Evolutionary conservation across 2,797 vertebrate genomes (phyloP), one percentile per base, ranked within the genome.

Genomic region (Pterois miles): DNA sequence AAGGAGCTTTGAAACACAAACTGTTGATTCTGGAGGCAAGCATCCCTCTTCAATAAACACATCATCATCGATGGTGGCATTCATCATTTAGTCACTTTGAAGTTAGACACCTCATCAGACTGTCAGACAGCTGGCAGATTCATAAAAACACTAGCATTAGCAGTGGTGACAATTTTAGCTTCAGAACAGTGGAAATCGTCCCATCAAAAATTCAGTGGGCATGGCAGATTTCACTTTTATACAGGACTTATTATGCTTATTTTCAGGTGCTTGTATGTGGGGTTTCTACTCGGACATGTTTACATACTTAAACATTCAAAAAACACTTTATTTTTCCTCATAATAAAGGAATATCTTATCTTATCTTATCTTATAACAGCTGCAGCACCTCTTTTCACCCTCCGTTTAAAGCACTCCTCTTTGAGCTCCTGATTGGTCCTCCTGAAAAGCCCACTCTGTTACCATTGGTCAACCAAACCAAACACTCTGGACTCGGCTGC

Each of bases 1-100:
- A 85, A 83, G 86, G 76, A 80, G 88, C 81, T 82, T 77, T 78
- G 73, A 83, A 89, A 89, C 60, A 70, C 84, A 88, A 81, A 86
- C 75, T 79, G 80, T 81, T 88, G 78, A 70, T 71, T 78, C 46
- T 78, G 67, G 56, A 81, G 78, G 76, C 64, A 78, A 90, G 78
- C 53, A 33, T 66, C 52, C 60, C 48, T 70, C 74, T 78, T 82
- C 82, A 85, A 81, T 83, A 81, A 78, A 88, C 29, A 48, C 75
- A 64, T 81, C 75, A 64, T 81, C 60, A 64, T 6, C 69, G 62
- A 80, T 66, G 68, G 65, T 52, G 58, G 31, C 67, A 84, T 90
- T 80, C 34, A 87, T 89, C 76, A 82, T 79, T 80, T 50, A 83
- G 65, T 82, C 81, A 68, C 71, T 58, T 79, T 86, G 73, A 85